These are phyloP conservation scores for Eulemur coronatus DNA, from an alignment of 2,797 vertebrate genomes.

Conservation along the genomic window DNA sequence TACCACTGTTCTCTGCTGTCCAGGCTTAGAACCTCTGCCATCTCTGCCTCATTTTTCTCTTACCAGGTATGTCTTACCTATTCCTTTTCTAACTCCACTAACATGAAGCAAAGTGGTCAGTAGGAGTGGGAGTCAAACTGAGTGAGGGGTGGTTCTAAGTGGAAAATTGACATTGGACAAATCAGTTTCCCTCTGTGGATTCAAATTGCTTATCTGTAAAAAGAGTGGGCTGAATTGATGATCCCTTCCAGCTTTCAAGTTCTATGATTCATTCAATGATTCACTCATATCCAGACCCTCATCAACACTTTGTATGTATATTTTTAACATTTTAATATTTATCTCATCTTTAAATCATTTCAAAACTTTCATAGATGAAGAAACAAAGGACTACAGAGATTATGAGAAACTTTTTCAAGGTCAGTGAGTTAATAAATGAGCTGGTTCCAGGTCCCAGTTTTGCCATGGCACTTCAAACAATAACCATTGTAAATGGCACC, in stretches of 20 bases:
- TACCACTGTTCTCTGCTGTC: neutral
- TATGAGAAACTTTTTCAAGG: conserved; percentile 21
- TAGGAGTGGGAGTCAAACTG: neutral
- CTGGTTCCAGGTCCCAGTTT: neutral
- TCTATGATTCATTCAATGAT: conserved; percentile 60
- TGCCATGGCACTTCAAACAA: neutral
- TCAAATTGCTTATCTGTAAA: conserved; percentile 44
- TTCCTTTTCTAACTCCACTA: neutral
- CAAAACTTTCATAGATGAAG: neutral
- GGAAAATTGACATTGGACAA: neutral
- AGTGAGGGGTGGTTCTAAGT: neutral
- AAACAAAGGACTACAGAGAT: neutral
- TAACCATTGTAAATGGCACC: neutral
- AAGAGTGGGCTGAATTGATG: conserved; percentile 24
- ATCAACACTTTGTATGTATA: neutral
- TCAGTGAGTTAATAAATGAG: neutral
- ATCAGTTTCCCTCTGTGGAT: neutral
- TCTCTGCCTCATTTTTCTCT: neutral
- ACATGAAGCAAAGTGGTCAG: conserved; percentile 12
- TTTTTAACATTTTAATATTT: conserved; percentile 49
- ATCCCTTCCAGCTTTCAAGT: conserved; percentile 2
- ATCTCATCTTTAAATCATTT: conserved; percentile 25
- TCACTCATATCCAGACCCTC: conserved; percentile 40
- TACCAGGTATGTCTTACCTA: neutral
- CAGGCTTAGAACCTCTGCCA: neutral